Evolutionary conservation across 2,797 vertebrate genomes (phyloP).

Genomic region (Acrossocheilus fasciatus): DNA sequence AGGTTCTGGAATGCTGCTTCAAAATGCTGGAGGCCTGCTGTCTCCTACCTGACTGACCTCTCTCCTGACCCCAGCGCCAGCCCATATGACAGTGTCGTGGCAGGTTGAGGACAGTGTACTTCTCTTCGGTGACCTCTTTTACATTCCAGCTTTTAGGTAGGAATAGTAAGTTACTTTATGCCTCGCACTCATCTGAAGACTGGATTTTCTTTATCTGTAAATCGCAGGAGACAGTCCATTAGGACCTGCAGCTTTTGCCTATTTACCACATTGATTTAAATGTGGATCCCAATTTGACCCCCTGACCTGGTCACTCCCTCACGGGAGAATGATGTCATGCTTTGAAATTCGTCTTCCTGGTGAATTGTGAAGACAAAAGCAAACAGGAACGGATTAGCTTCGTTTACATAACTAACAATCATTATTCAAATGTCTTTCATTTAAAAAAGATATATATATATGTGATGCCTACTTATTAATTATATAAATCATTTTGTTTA

Average conservation of each 20-base stretch:
- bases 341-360: constrained; percentile 19
- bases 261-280: constrained; percentile 50
- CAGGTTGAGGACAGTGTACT: not conserved
- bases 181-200: not conserved
- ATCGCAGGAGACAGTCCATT: constrained; percentile 31
- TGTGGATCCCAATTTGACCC: constrained; percentile 53
- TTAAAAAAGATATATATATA: not conserved
- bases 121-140: constrained; percentile 21
- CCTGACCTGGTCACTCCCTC: constrained; percentile 54
- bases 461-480: not conserved
- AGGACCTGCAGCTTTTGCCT: constrained; percentile 19
- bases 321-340: constrained; percentile 54
- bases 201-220: constrained; percentile 25
- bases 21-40: constrained; percentile 16
- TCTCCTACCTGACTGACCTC: constrained; percentile 18
- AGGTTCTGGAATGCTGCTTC: not conserved
- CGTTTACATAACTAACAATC: not conserved
- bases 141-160: not conserved
- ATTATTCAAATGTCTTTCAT: not conserved
- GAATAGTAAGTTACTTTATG: not conserved
- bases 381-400: constrained; percentile 7
- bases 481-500: not conserved
- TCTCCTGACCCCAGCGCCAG: constrained; percentile 29
- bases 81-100: constrained; percentile 11
- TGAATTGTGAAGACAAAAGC: constrained; percentile 9